Conservation (phyloP, 2,797 vertebrate genomes). For the Enteromius argenteus region DNA sequence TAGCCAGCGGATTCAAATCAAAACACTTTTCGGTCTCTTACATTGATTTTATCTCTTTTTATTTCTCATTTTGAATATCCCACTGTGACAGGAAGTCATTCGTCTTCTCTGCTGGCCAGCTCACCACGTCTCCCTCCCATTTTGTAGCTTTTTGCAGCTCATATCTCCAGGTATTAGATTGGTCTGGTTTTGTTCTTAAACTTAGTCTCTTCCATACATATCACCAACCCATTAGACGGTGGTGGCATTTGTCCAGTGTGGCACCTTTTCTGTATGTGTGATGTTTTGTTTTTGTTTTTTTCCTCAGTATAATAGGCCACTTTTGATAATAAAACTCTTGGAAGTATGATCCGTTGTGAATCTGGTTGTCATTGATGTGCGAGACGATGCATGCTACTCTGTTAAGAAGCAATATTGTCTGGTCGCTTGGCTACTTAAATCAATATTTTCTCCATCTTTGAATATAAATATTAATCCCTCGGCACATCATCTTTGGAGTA, state of each 20-base stretch:
- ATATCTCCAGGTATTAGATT: constrained; percentile 44
- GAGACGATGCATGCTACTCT: constrained; percentile 1
- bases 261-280: constrained; percentile 62
- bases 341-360: constrained; percentile 35
- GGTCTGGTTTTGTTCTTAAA: constrained; percentile 49
- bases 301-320: constrained; percentile 58
- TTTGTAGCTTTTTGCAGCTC: constrained; percentile 54
- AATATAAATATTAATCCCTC: neutral
- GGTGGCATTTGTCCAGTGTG: constrained; percentile 58
- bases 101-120: constrained; percentile 45
- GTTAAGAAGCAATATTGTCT: constrained; percentile 10
- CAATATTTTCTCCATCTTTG: neutral
- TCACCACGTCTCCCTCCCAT: constrained; percentile 43
- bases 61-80: constrained; percentile 28
- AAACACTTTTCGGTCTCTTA: neutral
- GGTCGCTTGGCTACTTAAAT: neutral
- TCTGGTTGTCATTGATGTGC: constrained; percentile 32
- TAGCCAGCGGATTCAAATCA: neutral
- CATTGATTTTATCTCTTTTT: constrained; percentile 46
- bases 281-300: constrained; percentile 17
- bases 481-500: neutral
- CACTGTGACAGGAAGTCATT: neutral
- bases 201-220: constrained; percentile 53
- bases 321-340: constrained; percentile 68
- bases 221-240: constrained; percentile 51